Percentiles rank a stretch among this genome's conserved stretches.
These are phyloP conservation scores for Tinamus guttatus DNA, from an alignment of 2,113 vertebrate genomes.

Conservation along the genomic window DNA sequence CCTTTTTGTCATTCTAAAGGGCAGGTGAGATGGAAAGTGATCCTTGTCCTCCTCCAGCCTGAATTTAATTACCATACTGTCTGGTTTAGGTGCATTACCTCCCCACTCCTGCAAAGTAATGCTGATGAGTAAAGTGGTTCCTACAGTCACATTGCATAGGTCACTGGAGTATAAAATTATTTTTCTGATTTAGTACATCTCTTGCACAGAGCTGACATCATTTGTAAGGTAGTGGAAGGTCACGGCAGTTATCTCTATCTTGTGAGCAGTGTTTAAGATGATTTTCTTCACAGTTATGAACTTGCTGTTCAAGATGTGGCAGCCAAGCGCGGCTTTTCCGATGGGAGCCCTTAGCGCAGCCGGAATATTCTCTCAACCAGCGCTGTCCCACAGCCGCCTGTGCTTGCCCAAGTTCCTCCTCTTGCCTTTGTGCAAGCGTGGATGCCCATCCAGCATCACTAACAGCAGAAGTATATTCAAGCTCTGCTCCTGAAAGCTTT, in stretches of 20 bases:
- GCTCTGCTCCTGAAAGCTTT: background rate
- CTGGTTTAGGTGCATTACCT: background rate
- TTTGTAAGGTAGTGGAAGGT: background rate
- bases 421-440: background rate
- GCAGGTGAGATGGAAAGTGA: background rate
- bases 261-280: background rate
- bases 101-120: background rate
- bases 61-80: background rate
- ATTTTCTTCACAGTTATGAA: background rate
- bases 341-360: background rate
- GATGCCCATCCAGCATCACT: background rate
- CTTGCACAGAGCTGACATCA: background rate
- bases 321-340: background rate
- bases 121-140: background rate
- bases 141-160: background rate
- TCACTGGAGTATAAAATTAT: background rate
- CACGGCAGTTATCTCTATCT: background rate
- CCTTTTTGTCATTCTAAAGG: background rate
- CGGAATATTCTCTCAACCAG: background rate
- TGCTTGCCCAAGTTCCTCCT: background rate
- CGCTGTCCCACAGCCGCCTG: fast-evolving
- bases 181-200: background rate
- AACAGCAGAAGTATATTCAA: background rate
- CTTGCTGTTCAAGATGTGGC: background rate
- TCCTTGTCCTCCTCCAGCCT: background rate